Evolutionary conservation across 2,888 invertebrate genomes (phyloP).

Genomic region (Dorcus parallelipipedus): DNA sequence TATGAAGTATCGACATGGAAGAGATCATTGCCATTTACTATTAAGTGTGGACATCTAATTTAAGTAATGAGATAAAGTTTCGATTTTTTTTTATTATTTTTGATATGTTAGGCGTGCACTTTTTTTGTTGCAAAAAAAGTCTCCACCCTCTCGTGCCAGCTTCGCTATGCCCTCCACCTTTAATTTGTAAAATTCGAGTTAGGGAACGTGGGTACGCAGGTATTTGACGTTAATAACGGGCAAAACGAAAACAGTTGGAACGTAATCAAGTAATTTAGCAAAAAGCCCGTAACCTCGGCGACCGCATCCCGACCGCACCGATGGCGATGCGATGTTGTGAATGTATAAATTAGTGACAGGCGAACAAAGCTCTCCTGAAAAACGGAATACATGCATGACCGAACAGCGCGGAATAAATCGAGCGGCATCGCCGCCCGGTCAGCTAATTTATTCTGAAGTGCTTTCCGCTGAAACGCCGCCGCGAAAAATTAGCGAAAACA

Average conservation of each 20-base stretch:
- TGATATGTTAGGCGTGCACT: too few species aligned
- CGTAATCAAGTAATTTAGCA: slow-evolving; percentile 8
- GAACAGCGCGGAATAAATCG: slow-evolving; percentile 23
- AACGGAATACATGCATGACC: slow-evolving; percentile 21
- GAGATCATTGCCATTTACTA: too few species aligned
- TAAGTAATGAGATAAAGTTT: too few species aligned
- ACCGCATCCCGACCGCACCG: not conserved
- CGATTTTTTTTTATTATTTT: too few species aligned
- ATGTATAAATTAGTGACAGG: slow-evolving; percentile 11
- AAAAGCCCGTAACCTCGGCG: slow-evolving; percentile 4
- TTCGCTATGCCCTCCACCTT: too few species aligned
- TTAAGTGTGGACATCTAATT: too few species aligned
- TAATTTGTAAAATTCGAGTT: too few species aligned
- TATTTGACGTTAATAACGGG: too few species aligned
- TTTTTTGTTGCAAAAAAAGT: too few species aligned
- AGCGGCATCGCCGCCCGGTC: slow-evolving; percentile 21
- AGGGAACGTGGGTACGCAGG: too few species aligned
- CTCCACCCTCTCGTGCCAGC: too few species aligned
- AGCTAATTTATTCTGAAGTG: slow-evolving; percentile 23
- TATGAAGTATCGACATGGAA: too few species aligned
- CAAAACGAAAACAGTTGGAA: not conserved
- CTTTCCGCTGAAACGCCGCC: not conserved
- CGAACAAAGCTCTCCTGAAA: slow-evolving; percentile 8
- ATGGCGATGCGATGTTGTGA: not conserved
- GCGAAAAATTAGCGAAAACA: slow-evolving; percentile 1